These are phyloP conservation scores for Oppia nitens DNA, from an alignment of 1,140 invertebrate species.

Conservation along the genomic window DNA sequence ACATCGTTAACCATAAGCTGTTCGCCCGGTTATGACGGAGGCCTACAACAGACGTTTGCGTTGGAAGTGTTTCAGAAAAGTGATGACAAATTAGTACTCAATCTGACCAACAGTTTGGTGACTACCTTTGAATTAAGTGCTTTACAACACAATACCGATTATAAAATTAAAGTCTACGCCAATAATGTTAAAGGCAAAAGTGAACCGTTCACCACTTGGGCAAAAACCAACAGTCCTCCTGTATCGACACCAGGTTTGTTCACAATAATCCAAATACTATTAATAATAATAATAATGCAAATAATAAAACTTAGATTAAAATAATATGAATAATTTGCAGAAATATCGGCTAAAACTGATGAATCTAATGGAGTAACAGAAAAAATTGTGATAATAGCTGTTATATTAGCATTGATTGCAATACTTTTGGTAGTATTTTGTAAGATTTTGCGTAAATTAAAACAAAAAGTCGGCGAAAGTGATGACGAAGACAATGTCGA, in stretches of 20 bases:
- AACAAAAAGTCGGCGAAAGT: background rate
- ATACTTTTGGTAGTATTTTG: background rate
- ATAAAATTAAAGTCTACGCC: slow-evolving; percentile 41
- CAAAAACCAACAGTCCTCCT: slow-evolving; percentile 12
- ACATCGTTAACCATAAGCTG: slow-evolving; percentile 54
- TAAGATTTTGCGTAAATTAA: background rate
- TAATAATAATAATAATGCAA: no score
- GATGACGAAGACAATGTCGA: background rate
- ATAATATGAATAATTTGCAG: no score
- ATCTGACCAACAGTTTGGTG: background rate
- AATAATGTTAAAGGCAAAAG: slow-evolving; percentile 50
- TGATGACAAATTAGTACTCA: background rate
- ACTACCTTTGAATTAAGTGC: background rate
- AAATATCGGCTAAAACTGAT: background rate
- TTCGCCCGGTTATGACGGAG: slow-evolving; percentile 53
- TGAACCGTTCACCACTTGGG: slow-evolving; percentile 29
- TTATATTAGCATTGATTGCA: background rate
- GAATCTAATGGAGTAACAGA: background rate
- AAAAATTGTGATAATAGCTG: background rate
- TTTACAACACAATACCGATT: slow-evolving; percentile 6
- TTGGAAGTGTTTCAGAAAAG: slow-evolving; percentile 47
- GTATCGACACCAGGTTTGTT: no score
- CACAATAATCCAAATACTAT: no score
- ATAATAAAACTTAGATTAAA: no score
- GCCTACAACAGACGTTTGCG: slow-evolving; percentile 57